A percentile compares a stretch with the other conserved stretches of the same genome.
These are phyloP conservation scores for Patella ulyssiponensis DNA, from an alignment of 2,888 invertebrate genomes.

Conservation along the genomic window DNA sequence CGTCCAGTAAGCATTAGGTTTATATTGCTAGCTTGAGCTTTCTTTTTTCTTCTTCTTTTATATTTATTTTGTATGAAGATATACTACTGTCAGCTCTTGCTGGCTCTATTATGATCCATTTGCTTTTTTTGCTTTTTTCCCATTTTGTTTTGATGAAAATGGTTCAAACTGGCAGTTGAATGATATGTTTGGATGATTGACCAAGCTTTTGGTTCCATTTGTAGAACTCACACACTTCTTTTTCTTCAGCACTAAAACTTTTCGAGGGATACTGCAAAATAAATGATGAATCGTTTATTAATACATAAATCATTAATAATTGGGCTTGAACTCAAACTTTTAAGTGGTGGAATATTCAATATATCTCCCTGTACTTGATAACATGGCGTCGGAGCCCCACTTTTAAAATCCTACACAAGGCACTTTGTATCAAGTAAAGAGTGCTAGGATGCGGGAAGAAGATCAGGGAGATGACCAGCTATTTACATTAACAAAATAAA, in stretches of 20 bases:
- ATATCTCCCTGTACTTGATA: too few species aligned
- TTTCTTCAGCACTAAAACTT: neutral
- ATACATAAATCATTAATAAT: too few species aligned
- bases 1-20: too few species aligned
- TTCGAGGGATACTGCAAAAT: neutral
- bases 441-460: neutral
- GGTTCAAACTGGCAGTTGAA: conserved; percentile 8
- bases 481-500: too few species aligned
- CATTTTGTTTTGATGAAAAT: neutral
- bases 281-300: too few species aligned
- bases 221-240: neutral
- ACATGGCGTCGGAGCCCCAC: too few species aligned
- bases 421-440: neutral
- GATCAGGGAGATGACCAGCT: too few species aligned
- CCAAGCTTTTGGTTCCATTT: neutral
- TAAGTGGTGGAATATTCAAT: too few species aligned
- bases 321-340: too few species aligned
- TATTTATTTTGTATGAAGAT: neutral
- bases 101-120: neutral
- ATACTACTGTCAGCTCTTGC: too few species aligned
- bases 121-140: neutral
- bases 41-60: neutral
- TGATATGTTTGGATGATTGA: neutral
- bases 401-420: neutral
- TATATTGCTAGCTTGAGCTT: neutral